Evolutionary conservation across 2,888 invertebrate genomes (phyloP).

Genomic region (Arge pagana): DNA sequence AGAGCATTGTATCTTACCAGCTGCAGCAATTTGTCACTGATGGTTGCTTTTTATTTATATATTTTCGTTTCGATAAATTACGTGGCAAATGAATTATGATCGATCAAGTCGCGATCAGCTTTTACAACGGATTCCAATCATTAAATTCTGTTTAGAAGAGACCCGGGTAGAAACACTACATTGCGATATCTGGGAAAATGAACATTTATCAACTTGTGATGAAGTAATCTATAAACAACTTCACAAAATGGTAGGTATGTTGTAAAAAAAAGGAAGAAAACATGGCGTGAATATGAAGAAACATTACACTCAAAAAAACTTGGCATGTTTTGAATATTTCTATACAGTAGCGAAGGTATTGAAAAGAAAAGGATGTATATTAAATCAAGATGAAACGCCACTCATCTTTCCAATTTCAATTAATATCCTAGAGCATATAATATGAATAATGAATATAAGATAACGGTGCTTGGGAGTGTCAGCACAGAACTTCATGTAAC

Average conservation of each 20-base stretch:
- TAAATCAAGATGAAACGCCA: slow-evolving; percentile 21
- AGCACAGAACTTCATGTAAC: slow-evolving; percentile 39
- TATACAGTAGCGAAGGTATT: slow-evolving; percentile 3
- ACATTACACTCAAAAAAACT: slow-evolving; percentile 14
- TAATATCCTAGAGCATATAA: slow-evolving; percentile 24
- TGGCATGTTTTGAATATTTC: slow-evolving; percentile 14
- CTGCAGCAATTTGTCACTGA: too few species aligned
- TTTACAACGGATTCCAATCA: slow-evolving; percentile 21
- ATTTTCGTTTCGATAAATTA: neutral
- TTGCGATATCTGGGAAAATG: slow-evolving; percentile 44
- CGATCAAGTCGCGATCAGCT: slow-evolving; percentile 21
- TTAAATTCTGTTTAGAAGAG: slow-evolving; percentile 40
- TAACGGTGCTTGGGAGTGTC: slow-evolving; percentile 35
- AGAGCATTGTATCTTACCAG: too few species aligned
- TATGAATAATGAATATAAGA: slow-evolving; percentile 47
- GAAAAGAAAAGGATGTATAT: slow-evolving; percentile 13
- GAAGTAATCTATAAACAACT: slow-evolving; percentile 38
- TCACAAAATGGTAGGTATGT: slow-evolving; percentile 23
- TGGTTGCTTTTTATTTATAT: too few species aligned
- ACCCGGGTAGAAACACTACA: slow-evolving; percentile 39
- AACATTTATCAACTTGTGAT: slow-evolving; percentile 36
- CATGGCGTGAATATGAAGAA: slow-evolving; percentile 20
- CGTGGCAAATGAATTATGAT: slow-evolving; percentile 26
- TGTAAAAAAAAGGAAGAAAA: slow-evolving; percentile 30
- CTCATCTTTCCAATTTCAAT: slow-evolving; percentile 18